phyloP scores from a whole-genome alignment of 2,797 vertebrate genomes.

The Ambastaia sidthimunki region DNA sequence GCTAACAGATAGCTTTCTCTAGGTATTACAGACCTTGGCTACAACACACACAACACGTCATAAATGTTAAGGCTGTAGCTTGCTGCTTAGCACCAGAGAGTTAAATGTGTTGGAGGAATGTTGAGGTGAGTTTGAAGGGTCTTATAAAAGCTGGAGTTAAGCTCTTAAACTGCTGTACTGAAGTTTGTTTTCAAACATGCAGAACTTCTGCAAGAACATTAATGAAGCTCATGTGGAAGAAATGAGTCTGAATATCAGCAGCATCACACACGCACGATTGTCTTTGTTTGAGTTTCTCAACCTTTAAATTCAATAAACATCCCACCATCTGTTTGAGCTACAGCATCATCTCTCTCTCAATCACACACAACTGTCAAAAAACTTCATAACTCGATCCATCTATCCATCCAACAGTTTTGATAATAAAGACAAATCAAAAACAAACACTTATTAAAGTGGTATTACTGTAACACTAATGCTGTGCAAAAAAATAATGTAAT shows the following conservation, averaged over 20 bases:
- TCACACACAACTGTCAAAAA: background rate
- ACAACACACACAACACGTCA: background rate
- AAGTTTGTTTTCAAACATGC: background rate
- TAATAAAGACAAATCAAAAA: no score
- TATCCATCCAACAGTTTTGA: no score
- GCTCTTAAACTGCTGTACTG: background rate
- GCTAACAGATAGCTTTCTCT: background rate
- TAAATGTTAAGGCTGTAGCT: background rate
- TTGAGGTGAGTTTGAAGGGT: background rate
- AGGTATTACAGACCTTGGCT: background rate
- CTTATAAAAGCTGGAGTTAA: background rate
- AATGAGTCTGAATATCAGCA: conserved; percentile 55
- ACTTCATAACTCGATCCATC: no score
- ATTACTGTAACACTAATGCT: no score
- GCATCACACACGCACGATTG: conserved; percentile 47
- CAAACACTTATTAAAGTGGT: no score
- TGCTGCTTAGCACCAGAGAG: background rate
- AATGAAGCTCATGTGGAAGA: conserved; percentile 33
- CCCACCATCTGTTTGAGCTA: conserved; percentile 46
- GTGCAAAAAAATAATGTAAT: no score
- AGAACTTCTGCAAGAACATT: conserved; percentile 25
- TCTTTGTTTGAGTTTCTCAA: conserved; percentile 55
- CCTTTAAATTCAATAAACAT: conserved; percentile 56
- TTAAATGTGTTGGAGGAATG: background rate
- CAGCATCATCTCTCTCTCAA: conserved; percentile 25